Evolutionary conservation across 2,113 vertebrate species (phyloP).

Genomic region (Synchiropus splendidus): DNA sequence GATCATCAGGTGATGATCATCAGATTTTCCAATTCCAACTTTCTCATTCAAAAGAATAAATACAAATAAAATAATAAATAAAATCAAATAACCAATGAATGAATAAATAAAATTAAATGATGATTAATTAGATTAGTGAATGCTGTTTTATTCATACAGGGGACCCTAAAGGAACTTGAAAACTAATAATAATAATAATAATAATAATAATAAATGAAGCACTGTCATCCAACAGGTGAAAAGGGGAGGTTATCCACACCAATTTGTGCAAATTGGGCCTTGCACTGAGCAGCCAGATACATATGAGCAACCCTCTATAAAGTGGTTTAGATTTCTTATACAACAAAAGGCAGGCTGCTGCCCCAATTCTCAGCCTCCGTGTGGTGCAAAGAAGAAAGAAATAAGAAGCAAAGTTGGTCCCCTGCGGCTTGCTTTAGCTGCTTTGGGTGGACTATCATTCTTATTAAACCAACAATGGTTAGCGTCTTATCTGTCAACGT

Average conservation of each 20-base stretch:
- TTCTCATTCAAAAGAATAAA: no score
- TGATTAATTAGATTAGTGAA: no score
- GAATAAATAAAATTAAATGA: no score
- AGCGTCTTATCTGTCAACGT: constrained; percentile 53
- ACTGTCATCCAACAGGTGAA: not conserved
- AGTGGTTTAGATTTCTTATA: constrained; percentile 21
- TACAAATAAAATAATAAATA: no score
- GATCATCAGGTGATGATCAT: no score
- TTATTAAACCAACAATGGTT: constrained; percentile 55
- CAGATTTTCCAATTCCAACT: no score
- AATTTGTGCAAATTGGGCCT: not conserved
- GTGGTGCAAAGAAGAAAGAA: constrained; percentile 16
- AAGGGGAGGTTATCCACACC: not conserved
- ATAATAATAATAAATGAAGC: no score
- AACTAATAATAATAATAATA: no score
- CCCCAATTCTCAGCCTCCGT: constrained; percentile 17
- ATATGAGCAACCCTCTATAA: constrained; percentile 17
- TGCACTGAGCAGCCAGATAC: constrained; percentile 2
- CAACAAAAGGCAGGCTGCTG: constrained; percentile 16
- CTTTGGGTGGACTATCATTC: constrained; percentile 46
- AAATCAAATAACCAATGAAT: no score
- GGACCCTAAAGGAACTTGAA: no score
- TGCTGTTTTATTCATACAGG: no score
- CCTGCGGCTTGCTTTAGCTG: constrained; percentile 26
- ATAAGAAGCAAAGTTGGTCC: constrained; percentile 15